phyloP scores from a whole-genome alignment of 2,113 vertebrate species.

The Coregonus clupeaformis region DNA sequence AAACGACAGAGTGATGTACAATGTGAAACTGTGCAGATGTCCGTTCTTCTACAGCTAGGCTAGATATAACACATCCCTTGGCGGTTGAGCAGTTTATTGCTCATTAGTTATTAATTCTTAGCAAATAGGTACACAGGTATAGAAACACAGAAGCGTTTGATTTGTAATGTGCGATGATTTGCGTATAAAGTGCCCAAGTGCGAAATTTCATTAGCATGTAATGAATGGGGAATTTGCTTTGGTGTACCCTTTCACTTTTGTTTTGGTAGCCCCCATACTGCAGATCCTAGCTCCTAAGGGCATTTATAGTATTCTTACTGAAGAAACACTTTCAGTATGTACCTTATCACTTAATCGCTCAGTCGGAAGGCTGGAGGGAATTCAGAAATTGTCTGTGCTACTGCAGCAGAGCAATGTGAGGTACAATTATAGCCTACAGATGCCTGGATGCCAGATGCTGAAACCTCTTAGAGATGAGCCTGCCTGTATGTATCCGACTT shows the following conservation, averaged over 20 bases:
- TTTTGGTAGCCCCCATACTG: too few species aligned
- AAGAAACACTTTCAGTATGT: neutral
- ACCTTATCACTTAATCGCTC: slow-evolving; percentile 3
- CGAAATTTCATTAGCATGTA: neutral
- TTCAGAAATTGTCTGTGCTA: slow-evolving; percentile 1
- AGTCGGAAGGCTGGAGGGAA: slow-evolving; percentile 14
- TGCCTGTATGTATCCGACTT: neutral
- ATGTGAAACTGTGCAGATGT: too few species aligned
- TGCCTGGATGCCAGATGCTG: neutral
- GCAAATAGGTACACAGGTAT: neutral
- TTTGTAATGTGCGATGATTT: neutral
- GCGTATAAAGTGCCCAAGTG: too few species aligned
- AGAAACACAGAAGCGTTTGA: neutral
- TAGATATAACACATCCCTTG: too few species aligned
- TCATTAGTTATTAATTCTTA: neutral
- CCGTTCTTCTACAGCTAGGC: too few species aligned
- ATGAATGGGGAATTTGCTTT: neutral
- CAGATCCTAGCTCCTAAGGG: too few species aligned
- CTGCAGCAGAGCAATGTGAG: neutral
- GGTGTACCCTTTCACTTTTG: neutral
- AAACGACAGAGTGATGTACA: too few species aligned
- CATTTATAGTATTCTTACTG: neutral
- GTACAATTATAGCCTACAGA: neutral
- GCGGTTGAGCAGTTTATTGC: neutral
- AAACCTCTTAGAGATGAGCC: neutral